These are phyloP conservation scores for Eupithecia subfuscata DNA, from an alignment of 2,888 invertebrate genomes.

Conservation along the genomic window DNA sequence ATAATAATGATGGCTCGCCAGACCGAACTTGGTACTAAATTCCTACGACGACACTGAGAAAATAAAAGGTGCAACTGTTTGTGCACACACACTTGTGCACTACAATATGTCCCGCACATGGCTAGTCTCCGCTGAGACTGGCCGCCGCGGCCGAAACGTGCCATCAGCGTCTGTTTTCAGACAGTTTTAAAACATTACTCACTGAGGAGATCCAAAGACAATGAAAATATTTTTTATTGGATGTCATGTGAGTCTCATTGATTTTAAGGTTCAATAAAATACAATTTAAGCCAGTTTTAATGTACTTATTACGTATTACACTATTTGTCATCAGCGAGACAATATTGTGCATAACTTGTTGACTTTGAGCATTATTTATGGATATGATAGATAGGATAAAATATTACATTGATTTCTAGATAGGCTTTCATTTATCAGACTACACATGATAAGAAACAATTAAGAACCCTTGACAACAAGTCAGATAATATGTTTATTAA, in stretches of 20 bases:
- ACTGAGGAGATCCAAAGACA: not conserved
- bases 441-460: constrained; percentile 3
- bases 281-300: not conserved
- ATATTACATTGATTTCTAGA: constrained; percentile 20
- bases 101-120: not conserved
- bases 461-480: constrained; percentile 15
- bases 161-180: not conserved
- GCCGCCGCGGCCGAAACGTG: not conserved
- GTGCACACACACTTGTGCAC: too few species aligned
- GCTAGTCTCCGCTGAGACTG: not conserved
- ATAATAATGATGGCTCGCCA: not conserved
- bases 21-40: not conserved
- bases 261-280: not conserved
- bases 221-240: not conserved
- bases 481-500: not conserved
- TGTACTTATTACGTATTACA: not conserved
- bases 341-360: not conserved
- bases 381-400: not conserved
- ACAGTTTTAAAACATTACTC: not conserved
- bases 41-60: not conserved
- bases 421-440: constrained; percentile 8
- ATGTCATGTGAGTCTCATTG: not conserved
- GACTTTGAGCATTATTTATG: not conserved
- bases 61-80: not conserved
- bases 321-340: not conserved